phyloP scores from a whole-genome alignment of 2,888 invertebrate genomes.

The Cantharis lateralis region DNA sequence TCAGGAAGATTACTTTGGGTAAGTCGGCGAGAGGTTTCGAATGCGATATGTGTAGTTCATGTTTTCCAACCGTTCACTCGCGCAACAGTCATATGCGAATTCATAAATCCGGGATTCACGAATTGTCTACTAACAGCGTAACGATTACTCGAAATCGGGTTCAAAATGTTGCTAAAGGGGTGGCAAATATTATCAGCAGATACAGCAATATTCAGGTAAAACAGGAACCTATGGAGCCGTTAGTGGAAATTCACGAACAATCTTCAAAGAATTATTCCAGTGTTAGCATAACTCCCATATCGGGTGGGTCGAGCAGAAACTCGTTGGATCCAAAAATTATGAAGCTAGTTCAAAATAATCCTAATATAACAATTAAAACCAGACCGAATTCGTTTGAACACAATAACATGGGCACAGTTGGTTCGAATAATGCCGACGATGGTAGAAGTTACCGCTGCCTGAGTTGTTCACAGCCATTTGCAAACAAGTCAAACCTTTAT shows the following conservation, averaged over 20 bases:
- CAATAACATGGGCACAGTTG: slow-evolving; percentile 1
- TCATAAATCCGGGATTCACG: slow-evolving; percentile 46
- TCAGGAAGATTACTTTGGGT: slow-evolving; percentile 19
- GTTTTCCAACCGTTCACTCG: slow-evolving; percentile 53
- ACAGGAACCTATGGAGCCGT: slow-evolving; percentile 51
- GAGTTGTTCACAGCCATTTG: slow-evolving; percentile 53
- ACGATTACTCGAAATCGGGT: slow-evolving; percentile 10
- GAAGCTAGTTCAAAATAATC: slow-evolving; percentile 54
- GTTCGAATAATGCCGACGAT: slow-evolving; percentile 29
- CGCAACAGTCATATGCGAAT: slow-evolving; percentile 56
- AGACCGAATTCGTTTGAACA: slow-evolving; percentile 20
- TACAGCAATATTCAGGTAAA: slow-evolving; percentile 39
- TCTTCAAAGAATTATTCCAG: slow-evolving; percentile 30
- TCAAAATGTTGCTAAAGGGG: slow-evolving; percentile 12
- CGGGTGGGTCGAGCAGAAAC: slow-evolving; percentile 45
- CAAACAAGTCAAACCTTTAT: slow-evolving; percentile 55
- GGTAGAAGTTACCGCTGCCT: slow-evolving; percentile 52
- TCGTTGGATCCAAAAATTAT: slow-evolving; percentile 50
- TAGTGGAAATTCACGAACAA: slow-evolving; percentile 53
- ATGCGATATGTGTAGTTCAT: slow-evolving; percentile 52
- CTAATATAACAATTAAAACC: slow-evolving; percentile 52
- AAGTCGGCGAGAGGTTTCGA: slow-evolving; percentile 45
- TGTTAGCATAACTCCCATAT: slow-evolving; percentile 54
- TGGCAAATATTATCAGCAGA: slow-evolving; percentile 9
- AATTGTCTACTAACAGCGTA: slow-evolving; percentile 21